Conservation (phyloP, 2,113 vertebrate genomes). For the Cromileptes altivelis region DNA sequence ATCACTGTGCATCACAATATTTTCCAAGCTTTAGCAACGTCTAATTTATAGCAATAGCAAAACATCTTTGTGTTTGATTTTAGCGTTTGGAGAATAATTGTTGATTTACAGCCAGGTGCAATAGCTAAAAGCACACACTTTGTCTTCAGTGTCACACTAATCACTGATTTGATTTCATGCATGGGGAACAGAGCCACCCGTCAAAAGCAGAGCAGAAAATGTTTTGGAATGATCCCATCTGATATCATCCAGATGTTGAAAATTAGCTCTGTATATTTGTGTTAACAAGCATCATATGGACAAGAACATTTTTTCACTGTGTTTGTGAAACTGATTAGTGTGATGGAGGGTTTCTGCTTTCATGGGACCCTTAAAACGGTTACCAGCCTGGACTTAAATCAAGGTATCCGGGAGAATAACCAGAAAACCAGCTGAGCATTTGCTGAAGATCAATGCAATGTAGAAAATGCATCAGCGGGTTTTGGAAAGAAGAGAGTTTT, state of each 20-base stretch:
- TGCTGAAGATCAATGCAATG: background rate
- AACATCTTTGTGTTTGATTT: conserved; percentile 39
- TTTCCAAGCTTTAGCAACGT: conserved; percentile 3
- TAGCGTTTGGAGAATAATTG: conserved; percentile 40
- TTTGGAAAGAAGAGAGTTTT: background rate
- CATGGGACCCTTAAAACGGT: conserved; percentile 11
- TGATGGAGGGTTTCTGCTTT: conserved; percentile 38
- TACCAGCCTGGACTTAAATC: background rate
- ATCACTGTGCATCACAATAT: background rate
- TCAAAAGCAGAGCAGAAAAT: conserved; percentile 59
- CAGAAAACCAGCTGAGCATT: conserved; percentile 7
- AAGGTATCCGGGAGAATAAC: background rate
- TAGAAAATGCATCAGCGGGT: background rate
- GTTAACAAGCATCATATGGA: conserved; percentile 42
- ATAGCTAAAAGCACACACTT: conserved; percentile 67
- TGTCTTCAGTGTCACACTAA: conserved; percentile 67
- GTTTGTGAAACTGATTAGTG: conserved; percentile 19
- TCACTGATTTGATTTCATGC: conserved; percentile 76
- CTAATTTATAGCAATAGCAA: conserved; percentile 32
- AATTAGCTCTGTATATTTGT: conserved; percentile 50
- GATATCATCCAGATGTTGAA: conserved; percentile 68
- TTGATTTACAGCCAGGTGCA: conserved; percentile 55
- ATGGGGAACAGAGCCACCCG: conserved; percentile 63
- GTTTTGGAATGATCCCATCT: conserved; percentile 50
- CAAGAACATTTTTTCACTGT: conserved; percentile 24